A percentile compares a stretch with the other conserved stretches of the same genome.
Conservation (phyloP, 1,140 invertebrate genomes). For the Cyrtorhinus lividipennis region DNA sequence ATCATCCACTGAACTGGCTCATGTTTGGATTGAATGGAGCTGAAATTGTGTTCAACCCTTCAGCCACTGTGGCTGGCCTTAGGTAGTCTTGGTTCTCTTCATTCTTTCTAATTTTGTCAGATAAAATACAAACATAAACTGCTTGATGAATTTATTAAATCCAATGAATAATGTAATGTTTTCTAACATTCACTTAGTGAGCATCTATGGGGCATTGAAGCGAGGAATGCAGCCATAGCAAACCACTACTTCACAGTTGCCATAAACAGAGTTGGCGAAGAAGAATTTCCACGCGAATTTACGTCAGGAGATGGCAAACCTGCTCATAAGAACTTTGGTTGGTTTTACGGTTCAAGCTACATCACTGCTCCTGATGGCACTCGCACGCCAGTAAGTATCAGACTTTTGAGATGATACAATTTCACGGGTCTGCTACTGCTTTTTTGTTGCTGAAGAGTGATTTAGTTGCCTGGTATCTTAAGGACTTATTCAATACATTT, state of each 20-base stretch:
- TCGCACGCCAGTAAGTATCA: constrained; percentile 61
- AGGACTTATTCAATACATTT: no score
- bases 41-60: constrained; percentile 99
- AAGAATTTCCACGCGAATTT: constrained; percentile 81
- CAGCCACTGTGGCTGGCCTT: constrained; percentile 69
- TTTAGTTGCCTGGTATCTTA: no score
- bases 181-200: constrained; percentile 49
- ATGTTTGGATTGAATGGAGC: constrained; percentile 94
- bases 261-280: constrained; percentile 93
- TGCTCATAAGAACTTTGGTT: constrained; percentile 87
- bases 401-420: no score
- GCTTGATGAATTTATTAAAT: neutral
- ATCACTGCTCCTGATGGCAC: constrained; percentile 84
- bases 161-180: neutral
- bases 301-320: constrained; percentile 84
- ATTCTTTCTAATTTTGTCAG: neutral
- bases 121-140: no score
- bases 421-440: no score
- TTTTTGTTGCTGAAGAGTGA: no score
- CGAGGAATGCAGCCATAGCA: constrained; percentile 90
- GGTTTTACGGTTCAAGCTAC: constrained; percentile 96
- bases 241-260: constrained; percentile 89
- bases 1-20: constrained; percentile 96
- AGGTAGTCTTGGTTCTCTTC: constrained; percentile 31
- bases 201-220: constrained; percentile 91